These are phyloP conservation scores for Apaloderma vittatum DNA, from an alignment of 2,113 vertebrate genomes.

Conservation along the genomic window DNA sequence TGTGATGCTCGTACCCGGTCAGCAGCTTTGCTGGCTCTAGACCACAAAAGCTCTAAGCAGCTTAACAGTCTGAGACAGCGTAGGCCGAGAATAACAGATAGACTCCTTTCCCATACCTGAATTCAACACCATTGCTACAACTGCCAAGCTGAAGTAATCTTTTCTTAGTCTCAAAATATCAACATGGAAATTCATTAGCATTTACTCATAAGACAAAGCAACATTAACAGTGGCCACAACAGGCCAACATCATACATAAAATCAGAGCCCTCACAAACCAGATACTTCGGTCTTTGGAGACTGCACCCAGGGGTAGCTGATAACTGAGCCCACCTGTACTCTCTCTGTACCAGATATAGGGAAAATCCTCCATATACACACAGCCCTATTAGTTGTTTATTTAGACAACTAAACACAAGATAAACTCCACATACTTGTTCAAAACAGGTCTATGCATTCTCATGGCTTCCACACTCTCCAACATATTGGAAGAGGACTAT, in stretches of 20 bases:
- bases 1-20: neutral
- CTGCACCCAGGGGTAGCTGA: neutral
- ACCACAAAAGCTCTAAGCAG: neutral
- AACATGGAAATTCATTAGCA: neutral
- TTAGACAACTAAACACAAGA: neutral
- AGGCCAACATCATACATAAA: neutral
- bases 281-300: neutral
- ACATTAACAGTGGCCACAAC: fast-evolving
- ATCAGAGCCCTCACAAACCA: neutral
- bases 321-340: neutral
- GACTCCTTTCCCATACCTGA: neutral
- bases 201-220: neutral
- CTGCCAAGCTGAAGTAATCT: neutral
- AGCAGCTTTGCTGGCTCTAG: neutral
- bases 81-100: neutral
- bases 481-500: neutral
- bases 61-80: neutral
- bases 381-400: fast-evolving
- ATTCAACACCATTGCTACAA: neutral
- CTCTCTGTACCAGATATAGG: neutral
- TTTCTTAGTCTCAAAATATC: neutral
- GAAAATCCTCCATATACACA: neutral
- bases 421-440: neutral
- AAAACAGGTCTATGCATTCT: neutral
- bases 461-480: neutral